Evolutionary conservation across 2,113 vertebrate genomes (phyloP).

Genomic region (Epinephelus fuscoguttatus): DNA sequence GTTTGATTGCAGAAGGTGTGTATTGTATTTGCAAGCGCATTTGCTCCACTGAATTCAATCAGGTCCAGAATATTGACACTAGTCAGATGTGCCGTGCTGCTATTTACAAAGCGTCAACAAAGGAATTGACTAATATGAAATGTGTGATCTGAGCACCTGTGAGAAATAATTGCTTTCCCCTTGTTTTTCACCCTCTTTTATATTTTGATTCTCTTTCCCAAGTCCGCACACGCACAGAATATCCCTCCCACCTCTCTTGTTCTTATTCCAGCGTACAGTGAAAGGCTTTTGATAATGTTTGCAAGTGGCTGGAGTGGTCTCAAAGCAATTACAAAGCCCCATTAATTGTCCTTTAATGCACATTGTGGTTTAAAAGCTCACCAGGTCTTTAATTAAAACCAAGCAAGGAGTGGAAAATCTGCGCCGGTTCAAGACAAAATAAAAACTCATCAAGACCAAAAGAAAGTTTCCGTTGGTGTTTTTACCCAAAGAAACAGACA

Average conservation of each 20-base stretch:
- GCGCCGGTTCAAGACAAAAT: slow-evolving; percentile 4
- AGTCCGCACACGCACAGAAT: neutral
- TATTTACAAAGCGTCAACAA: slow-evolving; percentile 58
- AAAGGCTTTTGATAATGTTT: slow-evolving; percentile 55
- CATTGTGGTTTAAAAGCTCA: slow-evolving; percentile 44
- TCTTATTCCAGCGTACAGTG: slow-evolving; percentile 17
- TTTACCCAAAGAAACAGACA: slow-evolving; percentile 8
- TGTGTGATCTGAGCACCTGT: slow-evolving; percentile 18
- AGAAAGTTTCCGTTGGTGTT: slow-evolving; percentile 11
- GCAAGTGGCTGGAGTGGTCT: slow-evolving; percentile 55
- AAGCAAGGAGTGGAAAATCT: slow-evolving; percentile 29
- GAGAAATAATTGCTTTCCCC: slow-evolving; percentile 47
- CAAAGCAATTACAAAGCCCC: slow-evolving; percentile 60
- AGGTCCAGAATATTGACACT: slow-evolving; percentile 47
- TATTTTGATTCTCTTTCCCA: slow-evolving; percentile 17
- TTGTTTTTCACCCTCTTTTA: slow-evolving; percentile 4
- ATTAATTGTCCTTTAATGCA: slow-evolving; percentile 63
- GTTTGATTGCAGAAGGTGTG: slow-evolving; percentile 18
- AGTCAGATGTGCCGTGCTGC: slow-evolving; percentile 28
- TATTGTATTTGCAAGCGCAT: slow-evolving; percentile 32
- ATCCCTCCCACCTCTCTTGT: slow-evolving; percentile 4
- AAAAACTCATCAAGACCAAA: slow-evolving; percentile 17
- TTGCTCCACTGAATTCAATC: slow-evolving; percentile 56
- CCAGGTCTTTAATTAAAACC: slow-evolving; percentile 62
- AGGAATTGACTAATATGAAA: slow-evolving; percentile 54